These are phyloP conservation scores for Hydriomena furcata DNA, from an alignment of 2,888 invertebrate genomes.

Conservation along the genomic window DNA sequence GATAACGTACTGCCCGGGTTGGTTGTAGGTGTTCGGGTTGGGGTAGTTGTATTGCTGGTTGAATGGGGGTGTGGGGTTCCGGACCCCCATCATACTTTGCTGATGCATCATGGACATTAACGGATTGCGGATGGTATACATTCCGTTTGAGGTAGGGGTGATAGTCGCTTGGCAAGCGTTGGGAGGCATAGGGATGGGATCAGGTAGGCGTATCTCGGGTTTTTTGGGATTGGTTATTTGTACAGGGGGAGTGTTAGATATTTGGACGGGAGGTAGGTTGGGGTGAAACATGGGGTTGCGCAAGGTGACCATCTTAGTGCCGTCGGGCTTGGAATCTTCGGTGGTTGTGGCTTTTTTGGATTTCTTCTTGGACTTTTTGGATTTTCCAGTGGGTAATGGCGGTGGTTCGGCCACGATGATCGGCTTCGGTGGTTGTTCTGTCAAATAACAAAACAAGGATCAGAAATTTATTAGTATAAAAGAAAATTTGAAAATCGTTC, in stretches of 20 bases:
- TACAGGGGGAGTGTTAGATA: conserved; percentile 40
- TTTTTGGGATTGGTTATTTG: conserved; percentile 51
- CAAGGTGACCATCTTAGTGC: conserved; percentile 88
- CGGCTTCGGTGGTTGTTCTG: conserved; percentile 69
- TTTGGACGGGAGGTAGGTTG: conserved; percentile 69
- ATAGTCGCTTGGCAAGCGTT: conserved; percentile 77
- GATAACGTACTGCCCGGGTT: conserved; percentile 39
- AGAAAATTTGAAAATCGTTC: no score
- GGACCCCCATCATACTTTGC: conserved; percentile 61
- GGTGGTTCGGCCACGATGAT: conserved; percentile 56
- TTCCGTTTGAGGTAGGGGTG: conserved; percentile 84
- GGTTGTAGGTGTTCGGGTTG: conserved; percentile 57
- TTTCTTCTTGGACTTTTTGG: conserved; percentile 79
- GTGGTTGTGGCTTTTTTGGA: conserved; percentile 70
- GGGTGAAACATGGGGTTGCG: conserved; percentile 91
- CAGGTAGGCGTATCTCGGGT: conserved; percentile 67
- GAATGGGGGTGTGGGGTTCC: conserved; percentile 50
- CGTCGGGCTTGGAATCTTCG: conserved; percentile 53
- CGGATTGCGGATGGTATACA: conserved; percentile 93
- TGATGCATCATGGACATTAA: conserved; percentile 82
- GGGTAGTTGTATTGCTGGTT: conserved; percentile 59
- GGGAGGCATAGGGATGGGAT: conserved; percentile 77
- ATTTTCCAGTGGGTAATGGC: conserved; percentile 50
- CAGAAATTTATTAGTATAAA: no score
- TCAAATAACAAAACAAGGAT: no score